Conservation (phyloP, 64 coral and sea anemone species). For the Acropora yongei region DNA sequence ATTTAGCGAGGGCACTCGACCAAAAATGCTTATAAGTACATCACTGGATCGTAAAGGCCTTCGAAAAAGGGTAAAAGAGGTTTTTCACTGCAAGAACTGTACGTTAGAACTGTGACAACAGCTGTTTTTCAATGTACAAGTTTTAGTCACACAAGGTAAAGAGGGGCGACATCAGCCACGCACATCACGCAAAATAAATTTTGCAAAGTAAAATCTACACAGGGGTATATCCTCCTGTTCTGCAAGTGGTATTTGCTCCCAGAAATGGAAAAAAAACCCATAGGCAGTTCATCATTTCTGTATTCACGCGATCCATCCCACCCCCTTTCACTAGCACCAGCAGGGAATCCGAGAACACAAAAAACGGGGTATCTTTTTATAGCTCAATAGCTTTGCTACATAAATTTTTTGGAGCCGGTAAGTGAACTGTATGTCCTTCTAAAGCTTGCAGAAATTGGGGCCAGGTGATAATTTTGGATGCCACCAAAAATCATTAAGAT, state of each 20-base stretch:
- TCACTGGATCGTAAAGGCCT: background rate
- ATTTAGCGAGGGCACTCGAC: background rate
- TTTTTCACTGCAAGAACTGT: background rate
- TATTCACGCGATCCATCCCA: background rate
- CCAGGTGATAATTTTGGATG: background rate
- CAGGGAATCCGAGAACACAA: background rate
- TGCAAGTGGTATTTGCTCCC: background rate
- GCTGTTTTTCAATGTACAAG: too few relatives aligned
- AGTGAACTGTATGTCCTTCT: background rate
- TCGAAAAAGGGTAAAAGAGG: background rate
- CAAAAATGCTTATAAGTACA: background rate
- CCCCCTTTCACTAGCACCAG: background rate
- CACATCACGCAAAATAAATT: background rate
- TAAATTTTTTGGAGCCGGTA: background rate
- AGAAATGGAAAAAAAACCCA: background rate
- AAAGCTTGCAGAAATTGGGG: background rate
- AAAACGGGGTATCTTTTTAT: background rate
- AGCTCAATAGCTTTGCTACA: background rate
- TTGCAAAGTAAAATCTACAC: background rate
- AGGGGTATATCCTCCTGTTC: background rate
- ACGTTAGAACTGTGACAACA: background rate
- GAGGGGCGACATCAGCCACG: background rate
- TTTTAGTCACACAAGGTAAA: background rate
- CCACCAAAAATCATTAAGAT: background rate
- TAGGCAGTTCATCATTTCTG: background rate